Percentiles rank a stretch among this genome's conserved stretches.
These are phyloP conservation scores for Gari tellinella DNA, from an alignment of 2,888 invertebrate species.

Conservation along the genomic window DNA sequence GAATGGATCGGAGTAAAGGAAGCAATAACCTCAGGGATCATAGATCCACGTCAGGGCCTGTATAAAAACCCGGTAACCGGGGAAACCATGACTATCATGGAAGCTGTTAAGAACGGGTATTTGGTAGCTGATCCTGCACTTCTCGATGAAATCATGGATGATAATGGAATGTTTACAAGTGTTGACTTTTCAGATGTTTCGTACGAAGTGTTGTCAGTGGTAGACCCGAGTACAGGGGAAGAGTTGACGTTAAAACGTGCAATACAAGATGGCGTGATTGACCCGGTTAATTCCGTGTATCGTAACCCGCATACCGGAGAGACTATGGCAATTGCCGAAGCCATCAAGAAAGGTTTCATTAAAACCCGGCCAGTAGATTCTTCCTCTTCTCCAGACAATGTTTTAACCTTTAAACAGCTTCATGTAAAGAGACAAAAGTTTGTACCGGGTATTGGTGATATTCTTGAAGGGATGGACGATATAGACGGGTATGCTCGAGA, in stretches of 20 bases:
- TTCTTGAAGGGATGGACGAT: constrained; percentile 61
- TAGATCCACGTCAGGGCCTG: constrained; percentile 90
- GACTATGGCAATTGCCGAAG: constrained; percentile 75
- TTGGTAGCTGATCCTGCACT: constrained; percentile 84
- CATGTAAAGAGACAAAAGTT: constrained; percentile 76
- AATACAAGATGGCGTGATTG: constrained; percentile 76
- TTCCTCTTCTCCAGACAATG: constrained; percentile 59
- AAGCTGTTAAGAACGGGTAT: constrained; percentile 90
- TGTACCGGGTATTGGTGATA: constrained; percentile 65
- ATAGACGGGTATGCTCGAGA: constrained; percentile 61
- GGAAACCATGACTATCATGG: constrained; percentile 87
- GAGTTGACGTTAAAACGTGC: constrained; percentile 75
- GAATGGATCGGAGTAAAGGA: constrained; percentile 88
- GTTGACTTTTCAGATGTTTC: constrained; percentile 74
- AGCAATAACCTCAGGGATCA: constrained; percentile 90
- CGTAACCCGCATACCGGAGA: constrained; percentile 78
- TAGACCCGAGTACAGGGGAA: constrained; percentile 75
- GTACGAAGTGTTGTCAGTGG: constrained; percentile 69
- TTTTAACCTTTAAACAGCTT: constrained; percentile 76
- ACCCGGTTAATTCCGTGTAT: constrained; percentile 76
- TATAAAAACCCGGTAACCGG: constrained; percentile 84
- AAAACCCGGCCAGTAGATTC: constrained; percentile 68
- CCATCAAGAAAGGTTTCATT: constrained; percentile 76
- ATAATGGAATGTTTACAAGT: constrained; percentile 70
- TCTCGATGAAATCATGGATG: constrained; percentile 61